Conservation (phyloP, 2,888 invertebrate species). For the Lutraria lutraria region DNA sequence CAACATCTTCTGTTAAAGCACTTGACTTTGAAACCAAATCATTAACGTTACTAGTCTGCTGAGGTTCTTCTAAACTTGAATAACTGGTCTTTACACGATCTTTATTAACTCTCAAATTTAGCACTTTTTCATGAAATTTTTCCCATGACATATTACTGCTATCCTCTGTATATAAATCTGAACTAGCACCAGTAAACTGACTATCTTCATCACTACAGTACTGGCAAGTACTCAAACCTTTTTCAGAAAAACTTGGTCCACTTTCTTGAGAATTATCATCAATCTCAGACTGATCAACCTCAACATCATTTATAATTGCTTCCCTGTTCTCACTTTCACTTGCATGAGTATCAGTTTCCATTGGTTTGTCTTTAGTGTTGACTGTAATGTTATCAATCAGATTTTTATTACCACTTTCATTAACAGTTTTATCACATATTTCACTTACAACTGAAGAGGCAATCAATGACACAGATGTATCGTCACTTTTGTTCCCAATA, state of each 20-base stretch:
- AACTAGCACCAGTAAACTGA: background rate
- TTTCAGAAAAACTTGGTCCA: background rate
- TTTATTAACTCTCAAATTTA: constrained; percentile 32
- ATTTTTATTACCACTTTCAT: background rate
- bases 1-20: background rate
- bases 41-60: background rate
- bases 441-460: background rate
- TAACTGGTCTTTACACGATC: background rate
- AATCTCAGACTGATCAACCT: constrained; percentile 4
- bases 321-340: background rate
- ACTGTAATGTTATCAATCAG: background rate
- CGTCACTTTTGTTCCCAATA: background rate
- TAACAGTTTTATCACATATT: background rate
- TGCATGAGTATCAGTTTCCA: background rate
- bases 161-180: constrained; percentile 33
- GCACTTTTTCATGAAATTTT: constrained; percentile 38
- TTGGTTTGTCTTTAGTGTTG: background rate
- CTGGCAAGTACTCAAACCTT: background rate
- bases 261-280: constrained; percentile 23
- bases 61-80: background rate
- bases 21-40: background rate
- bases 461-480: background rate
- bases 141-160: constrained; percentile 41
- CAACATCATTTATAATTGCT: background rate
- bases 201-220: constrained; percentile 24